Conservation (phyloP, 2,113 vertebrate genomes). For the Zapus hudsonius region DNA sequence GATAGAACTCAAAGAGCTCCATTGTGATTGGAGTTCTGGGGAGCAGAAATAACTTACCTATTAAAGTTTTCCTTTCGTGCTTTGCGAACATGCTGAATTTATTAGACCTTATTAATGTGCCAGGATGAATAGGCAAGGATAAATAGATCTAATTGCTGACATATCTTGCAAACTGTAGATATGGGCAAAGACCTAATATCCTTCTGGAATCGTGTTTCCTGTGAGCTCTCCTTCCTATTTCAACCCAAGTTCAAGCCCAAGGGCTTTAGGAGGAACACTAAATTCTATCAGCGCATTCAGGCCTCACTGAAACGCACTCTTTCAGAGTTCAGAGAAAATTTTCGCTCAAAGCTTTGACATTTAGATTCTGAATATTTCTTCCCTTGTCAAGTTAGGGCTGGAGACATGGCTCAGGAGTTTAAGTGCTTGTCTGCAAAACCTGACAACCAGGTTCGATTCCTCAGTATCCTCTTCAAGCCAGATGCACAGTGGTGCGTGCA, state of each 20-base stretch:
- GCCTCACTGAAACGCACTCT: constrained; percentile 12
- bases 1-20: not conserved
- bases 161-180: not conserved
- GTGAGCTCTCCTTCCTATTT: not conserved
- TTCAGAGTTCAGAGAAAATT: constrained; percentile 27
- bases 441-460: no score
- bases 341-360: constrained; percentile 1
- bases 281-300: constrained; percentile 6
- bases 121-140: not conserved
- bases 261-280: not conserved
- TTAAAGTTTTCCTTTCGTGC: not conserved
- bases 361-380: not conserved
- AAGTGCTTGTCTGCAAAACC: no score
- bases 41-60: not conserved
- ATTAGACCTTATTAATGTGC: not conserved
- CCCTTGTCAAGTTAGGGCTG: not conserved
- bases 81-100: not conserved
- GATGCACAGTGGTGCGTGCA: no score
- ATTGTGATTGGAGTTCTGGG: fast-evolving
- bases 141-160: not conserved
- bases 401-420: no score
- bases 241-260: constrained; percentile 2
- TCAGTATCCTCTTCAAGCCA: no score
- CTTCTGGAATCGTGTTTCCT: constrained; percentile 32
- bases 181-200: not conserved